Evolutionary conservation across 1,140 invertebrate genomes (phyloP), one percentile per base, ranked within the genome.

Genomic region (Luehdorfia chinensis): DNA sequence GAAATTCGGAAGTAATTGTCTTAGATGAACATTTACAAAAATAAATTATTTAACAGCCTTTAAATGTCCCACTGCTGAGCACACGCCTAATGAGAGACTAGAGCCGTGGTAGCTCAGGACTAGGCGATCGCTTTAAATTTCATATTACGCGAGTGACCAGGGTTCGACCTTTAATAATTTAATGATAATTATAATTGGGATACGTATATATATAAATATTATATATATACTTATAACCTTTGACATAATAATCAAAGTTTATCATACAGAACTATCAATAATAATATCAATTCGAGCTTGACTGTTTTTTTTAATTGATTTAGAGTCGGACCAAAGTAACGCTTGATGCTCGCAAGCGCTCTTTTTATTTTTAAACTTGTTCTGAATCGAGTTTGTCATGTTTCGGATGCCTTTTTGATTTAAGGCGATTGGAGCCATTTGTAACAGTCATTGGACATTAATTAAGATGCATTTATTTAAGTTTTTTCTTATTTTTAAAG

Each of bases 381-480:
- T 28, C 39, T 16, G 23, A 30, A 43, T 28, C 15, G 21, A 11
- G 39, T 43, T 28, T 28, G 39, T 43, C 39, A 43, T 43, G 39
- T 43, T 43, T 16, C 39, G 25, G 39, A 43, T 18, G 39, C 12
- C 12, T 13, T 11, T 43, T 43, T 43, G 39, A 43, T 43, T 43
- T 43, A 43, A 43, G 25, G 39, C 39, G 39, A 43, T 43, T 43
- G 23, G 39, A 28, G 39, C 14, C 23, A 16, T 43, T 43, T 28
- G 39, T 43, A 43, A 43, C 39, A 43, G 39, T 43, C 39, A 43
- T 43, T 43, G 39, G 39, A 30, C 23, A 30, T 43, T 43, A 43
- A 43, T 43, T 43, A 43, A 43, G 39, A 43, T 14, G 25, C 13
- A 8, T 30, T 5, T 18, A 12, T 30, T 43, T 43, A 18, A 27